Percentiles rank a stretch among this genome's conserved stretches.
Conservation (phyloP, 2,113 vertebrate species). For the Esox niger region DNA sequence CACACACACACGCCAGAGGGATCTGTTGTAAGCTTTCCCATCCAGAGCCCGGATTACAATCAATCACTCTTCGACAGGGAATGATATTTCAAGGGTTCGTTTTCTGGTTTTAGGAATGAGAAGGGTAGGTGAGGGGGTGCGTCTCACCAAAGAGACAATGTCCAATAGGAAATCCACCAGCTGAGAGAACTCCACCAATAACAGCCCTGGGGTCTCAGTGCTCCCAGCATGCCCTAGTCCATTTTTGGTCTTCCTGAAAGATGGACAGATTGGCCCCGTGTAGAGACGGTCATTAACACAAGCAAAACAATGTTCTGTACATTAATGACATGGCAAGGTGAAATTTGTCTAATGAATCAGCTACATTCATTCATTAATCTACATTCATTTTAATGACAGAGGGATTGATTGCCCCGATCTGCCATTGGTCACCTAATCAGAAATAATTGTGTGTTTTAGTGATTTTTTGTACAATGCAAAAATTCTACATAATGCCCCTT, state of each 20-base stretch:
- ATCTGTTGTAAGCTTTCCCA: neutral
- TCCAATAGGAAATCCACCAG: conserved; percentile 97
- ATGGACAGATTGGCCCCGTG: neutral
- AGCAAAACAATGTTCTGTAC: neutral
- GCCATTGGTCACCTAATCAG: too few relatives aligned
- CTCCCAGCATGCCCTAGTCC: conserved; percentile 66
- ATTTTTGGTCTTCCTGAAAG: conserved; percentile 82
- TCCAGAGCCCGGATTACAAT: neutral
- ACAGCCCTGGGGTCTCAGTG: conserved; percentile 76
- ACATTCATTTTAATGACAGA: too few relatives aligned
- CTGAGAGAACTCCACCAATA: conserved; percentile 91
- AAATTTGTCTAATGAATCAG: neutral
- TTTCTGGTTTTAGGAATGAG: neutral
- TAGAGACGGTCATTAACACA: neutral
- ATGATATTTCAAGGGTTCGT: neutral
- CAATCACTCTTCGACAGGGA: neutral
- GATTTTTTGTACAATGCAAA: too few relatives aligned
- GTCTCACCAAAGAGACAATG: conserved; percentile 97
- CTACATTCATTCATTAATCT: too few relatives aligned
- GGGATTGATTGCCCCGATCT: too few relatives aligned
- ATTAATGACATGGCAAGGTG: too few relatives aligned
- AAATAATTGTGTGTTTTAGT: too few relatives aligned
- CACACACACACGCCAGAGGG: conserved; percentile 4
- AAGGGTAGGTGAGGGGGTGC: neutral
- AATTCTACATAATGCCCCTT: too few relatives aligned